These are phyloP conservation scores for Axea sp. DNA, from an alignment of 2,888 invertebrate genomes.

Conservation along the genomic window DNA sequence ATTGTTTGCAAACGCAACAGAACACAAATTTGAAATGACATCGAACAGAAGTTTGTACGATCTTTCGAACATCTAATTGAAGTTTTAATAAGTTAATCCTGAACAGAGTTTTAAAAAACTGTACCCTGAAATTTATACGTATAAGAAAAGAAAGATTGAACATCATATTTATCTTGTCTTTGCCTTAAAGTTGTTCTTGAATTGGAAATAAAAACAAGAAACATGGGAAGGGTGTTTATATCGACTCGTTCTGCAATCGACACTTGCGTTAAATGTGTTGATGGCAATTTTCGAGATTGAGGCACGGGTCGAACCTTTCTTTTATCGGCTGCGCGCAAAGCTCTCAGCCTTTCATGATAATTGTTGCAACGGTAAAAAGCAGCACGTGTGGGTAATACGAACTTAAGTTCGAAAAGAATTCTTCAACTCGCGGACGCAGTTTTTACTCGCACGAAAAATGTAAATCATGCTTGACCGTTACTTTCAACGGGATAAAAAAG, in stretches of 20 bases:
- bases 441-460: slow-evolving; percentile 27
- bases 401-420: slow-evolving; percentile 2
- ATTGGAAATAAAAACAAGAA: slow-evolving; percentile 21
- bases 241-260: slow-evolving; percentile 18
- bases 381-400: slow-evolving; percentile 18
- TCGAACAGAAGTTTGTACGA: too few species aligned
- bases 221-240: slow-evolving; percentile 1
- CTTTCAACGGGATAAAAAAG: slow-evolving; percentile 9
- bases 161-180: slow-evolving; percentile 26
- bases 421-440: slow-evolving; percentile 5
- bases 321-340: slow-evolving; percentile 33
- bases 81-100: too few species aligned
- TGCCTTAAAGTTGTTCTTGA: slow-evolving; percentile 30
- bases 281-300: slow-evolving; percentile 28
- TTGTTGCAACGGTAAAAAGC: slow-evolving; percentile 41
- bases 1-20: too few species aligned
- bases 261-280: slow-evolving; percentile 40
- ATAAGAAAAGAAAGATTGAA: too few species aligned
- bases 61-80: too few species aligned
- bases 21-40: too few species aligned
- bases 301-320: slow-evolving; percentile 19
- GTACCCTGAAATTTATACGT: too few species aligned
- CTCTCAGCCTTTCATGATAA: slow-evolving; percentile 31
- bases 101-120: too few species aligned
- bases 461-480: slow-evolving; percentile 33